These are phyloP conservation scores for Apocheima hispidaria DNA, from an alignment of 2,888 invertebrate species.

Conservation along the genomic window DNA sequence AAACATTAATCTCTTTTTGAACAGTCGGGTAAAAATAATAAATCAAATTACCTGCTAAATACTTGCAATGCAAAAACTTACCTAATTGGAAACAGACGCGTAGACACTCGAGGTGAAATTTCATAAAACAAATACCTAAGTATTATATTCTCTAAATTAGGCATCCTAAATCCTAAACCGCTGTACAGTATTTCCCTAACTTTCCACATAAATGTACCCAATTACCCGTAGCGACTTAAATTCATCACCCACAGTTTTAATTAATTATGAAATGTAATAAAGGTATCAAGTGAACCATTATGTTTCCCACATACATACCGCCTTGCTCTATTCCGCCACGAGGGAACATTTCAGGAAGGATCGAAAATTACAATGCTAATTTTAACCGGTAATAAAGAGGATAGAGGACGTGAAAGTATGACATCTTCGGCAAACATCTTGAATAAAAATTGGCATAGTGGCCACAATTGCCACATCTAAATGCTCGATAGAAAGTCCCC, in stretches of 20 bases:
- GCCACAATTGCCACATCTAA: no score
- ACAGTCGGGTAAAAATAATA: background rate
- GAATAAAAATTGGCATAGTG: no score
- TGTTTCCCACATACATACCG: slow-evolving; percentile 45
- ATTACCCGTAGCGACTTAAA: slow-evolving; percentile 45
- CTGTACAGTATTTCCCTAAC: slow-evolving; percentile 26
- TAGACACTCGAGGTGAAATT: background rate
- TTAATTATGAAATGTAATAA: slow-evolving; percentile 67
- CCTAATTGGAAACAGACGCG: background rate
- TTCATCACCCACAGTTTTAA: slow-evolving; percentile 55
- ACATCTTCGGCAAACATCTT: no score
- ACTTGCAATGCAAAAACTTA: background rate
- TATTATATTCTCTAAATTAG: slow-evolving; percentile 11
- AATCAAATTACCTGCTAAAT: background rate
- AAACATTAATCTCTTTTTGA: no score
- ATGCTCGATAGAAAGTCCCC: no score
- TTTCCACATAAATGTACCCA: slow-evolving; percentile 44
- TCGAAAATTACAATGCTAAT: background rate
- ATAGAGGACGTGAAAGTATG: background rate
- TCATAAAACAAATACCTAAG: slow-evolving; percentile 9
- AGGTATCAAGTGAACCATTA: slow-evolving; percentile 66
- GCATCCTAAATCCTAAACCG: slow-evolving; percentile 19
- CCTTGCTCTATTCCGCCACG: slow-evolving; percentile 58
- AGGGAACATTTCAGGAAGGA: slow-evolving; percentile 54
- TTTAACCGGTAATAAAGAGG: slow-evolving; percentile 8